Evolutionary conservation across 2,888 invertebrate genomes (phyloP).

Genomic region (Notodonta dromedarius): DNA sequence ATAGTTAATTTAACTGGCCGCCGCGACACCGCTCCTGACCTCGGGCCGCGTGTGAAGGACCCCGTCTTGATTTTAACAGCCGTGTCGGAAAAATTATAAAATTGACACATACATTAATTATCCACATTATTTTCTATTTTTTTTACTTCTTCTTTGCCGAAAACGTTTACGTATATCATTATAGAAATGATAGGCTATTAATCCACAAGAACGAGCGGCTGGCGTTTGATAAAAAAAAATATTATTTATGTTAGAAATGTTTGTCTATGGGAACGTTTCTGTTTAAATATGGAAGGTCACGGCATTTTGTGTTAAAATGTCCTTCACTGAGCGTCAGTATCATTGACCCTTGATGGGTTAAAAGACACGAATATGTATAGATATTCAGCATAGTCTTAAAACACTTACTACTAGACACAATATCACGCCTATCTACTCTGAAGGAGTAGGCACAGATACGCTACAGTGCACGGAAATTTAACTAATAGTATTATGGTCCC

Average conservation of each 20-base stretch:
- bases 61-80: slow-evolving; percentile 19
- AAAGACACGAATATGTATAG: neutral
- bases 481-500: too few species aligned
- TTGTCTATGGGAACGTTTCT: slow-evolving; percentile 1
- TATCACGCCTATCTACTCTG: too few species aligned
- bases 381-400: too few species aligned
- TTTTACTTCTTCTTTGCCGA: slow-evolving; percentile 3
- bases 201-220: neutral
- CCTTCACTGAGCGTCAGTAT: neutral
- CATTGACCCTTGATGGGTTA: neutral
- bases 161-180: slow-evolving; percentile 4
- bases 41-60: slow-evolving; percentile 42
- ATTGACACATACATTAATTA: slow-evolving; percentile 8
- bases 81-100: slow-evolving; percentile 10
- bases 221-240: neutral
- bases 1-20: slow-evolving; percentile 60
- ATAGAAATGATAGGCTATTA: slow-evolving; percentile 2
- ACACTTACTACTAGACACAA: too few species aligned
- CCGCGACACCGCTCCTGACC: slow-evolving; percentile 34
- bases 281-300: slow-evolving; percentile 7
- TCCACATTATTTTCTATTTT: slow-evolving; percentile 2
- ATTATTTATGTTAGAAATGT: neutral
- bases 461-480: too few species aligned
- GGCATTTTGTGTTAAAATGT: neutral
- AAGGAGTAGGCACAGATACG: too few species aligned